phyloP scores from a whole-genome alignment of 2,888 invertebrate genomes.

The Pterostichus niger region DNA sequence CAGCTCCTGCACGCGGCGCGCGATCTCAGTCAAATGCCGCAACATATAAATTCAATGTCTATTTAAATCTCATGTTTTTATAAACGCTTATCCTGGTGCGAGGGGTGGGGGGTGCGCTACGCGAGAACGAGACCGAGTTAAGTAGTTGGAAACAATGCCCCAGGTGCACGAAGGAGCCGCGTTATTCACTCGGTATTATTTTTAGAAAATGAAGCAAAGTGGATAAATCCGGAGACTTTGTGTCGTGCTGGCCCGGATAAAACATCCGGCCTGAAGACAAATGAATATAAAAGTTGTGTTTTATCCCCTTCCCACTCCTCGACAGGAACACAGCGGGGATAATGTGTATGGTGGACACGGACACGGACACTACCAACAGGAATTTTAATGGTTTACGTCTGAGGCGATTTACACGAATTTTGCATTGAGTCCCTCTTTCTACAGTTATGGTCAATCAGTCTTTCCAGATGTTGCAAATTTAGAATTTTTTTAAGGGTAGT shows the following conservation, averaged over 20 bases:
- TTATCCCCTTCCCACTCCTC: neutral
- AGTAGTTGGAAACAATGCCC: constrained; percentile 69
- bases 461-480: too few relatives aligned
- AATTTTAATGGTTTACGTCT: constrained; percentile 6
- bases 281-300: constrained; percentile 59
- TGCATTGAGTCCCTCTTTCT: neutral
- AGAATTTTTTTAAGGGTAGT: too few relatives aligned
- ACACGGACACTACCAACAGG: too few relatives aligned
- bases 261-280: constrained; percentile 33
- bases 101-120: constrained; percentile 17
- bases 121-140: constrained; percentile 67
- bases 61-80: constrained; percentile 70
- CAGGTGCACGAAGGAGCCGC: constrained; percentile 73
- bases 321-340: neutral
- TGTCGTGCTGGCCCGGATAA: constrained; percentile 44
- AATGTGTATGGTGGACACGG: neutral
- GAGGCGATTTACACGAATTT: neutral
- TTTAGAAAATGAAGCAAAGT: constrained; percentile 75
- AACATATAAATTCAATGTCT: constrained; percentile 68
- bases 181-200: constrained; percentile 75
- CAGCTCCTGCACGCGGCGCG: neutral
- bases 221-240: constrained; percentile 73
- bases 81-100: constrained; percentile 67
- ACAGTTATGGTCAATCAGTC: neutral
- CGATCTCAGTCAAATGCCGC: constrained; percentile 30